Conservation (phyloP, 1,140 invertebrate species). For the Lethrus apterus region DNA sequence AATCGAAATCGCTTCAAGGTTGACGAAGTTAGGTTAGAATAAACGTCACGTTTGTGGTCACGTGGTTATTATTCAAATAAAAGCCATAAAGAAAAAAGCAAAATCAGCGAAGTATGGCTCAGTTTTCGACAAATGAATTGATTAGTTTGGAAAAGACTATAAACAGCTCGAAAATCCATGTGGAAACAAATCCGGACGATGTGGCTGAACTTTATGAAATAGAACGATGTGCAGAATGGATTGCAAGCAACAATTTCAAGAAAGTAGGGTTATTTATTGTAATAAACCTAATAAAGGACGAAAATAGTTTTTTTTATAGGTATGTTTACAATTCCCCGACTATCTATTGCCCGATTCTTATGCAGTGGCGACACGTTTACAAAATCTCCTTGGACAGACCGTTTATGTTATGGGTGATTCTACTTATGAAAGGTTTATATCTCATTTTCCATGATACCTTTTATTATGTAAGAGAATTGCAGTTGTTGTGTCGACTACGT, state of each 20-base stretch:
- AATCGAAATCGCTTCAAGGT: no score
- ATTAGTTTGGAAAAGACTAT: constrained; percentile 35
- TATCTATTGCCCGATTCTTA: constrained; percentile 62
- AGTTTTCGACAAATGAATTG: constrained; percentile 33
- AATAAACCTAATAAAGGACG: no score
- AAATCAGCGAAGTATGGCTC: constrained; percentile 32
- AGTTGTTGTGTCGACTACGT: constrained; percentile 93
- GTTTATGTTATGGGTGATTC: constrained; percentile 88
- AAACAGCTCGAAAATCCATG: constrained; percentile 15
- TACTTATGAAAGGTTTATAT: constrained; percentile 76
- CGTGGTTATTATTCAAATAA: no score
- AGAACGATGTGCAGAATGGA: constrained; percentile 56
- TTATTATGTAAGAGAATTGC: constrained; percentile 27
- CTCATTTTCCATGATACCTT: not conserved
- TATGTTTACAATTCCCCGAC: constrained; percentile 90
- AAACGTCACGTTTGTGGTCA: no score
- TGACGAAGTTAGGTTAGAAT: no score
- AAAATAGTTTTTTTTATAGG: constrained; percentile 46
- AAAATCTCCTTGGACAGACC: constrained; percentile 49
- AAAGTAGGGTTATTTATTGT: constrained; percentile 51
- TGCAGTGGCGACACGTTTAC: constrained; percentile 58
- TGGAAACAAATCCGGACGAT: constrained; percentile 20
- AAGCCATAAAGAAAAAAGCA: no score
- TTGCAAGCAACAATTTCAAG: constrained; percentile 52
- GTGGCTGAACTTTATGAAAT: constrained; percentile 33